A percentile compares a stretch with the other conserved stretches of the same genome.
These are phyloP conservation scores for Seladonia tumulorum DNA, from an alignment of 2,888 invertebrate genomes.

Conservation along the genomic window DNA sequence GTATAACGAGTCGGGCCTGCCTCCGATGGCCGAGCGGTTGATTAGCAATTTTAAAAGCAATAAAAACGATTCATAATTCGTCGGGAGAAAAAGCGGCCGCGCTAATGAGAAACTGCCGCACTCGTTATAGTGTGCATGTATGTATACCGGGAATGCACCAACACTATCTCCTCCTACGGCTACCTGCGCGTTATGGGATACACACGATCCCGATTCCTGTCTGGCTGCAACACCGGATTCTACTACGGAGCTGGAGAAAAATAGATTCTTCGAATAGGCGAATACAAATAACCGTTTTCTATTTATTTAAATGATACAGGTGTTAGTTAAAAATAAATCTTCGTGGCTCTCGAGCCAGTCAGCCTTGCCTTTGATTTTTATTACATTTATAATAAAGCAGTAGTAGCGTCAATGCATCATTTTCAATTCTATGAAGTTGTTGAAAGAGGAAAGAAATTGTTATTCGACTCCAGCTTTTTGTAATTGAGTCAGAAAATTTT, in stretches of 20 bases:
- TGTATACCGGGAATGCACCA: background rate
- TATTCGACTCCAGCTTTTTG: no score
- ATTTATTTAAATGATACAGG: no score
- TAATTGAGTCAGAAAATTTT: no score
- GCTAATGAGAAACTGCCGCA: slow-evolving; percentile 79
- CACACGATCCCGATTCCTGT: slow-evolving; percentile 21
- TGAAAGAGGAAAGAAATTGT: no score
- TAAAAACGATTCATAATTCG: slow-evolving; percentile 80
- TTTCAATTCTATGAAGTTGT: no score
- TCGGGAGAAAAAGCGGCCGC: slow-evolving; percentile 74
- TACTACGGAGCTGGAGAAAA: background rate
- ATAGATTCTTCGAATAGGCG: background rate
- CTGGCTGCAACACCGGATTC: slow-evolving; percentile 22
- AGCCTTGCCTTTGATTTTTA: no score
- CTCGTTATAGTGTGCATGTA: slow-evolving; percentile 64
- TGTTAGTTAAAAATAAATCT: no score
- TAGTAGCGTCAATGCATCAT: no score
- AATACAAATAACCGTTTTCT: no score
- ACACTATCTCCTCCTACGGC: background rate
- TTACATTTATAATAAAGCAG: no score
- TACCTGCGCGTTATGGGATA: slow-evolving; percentile 62
- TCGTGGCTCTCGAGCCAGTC: no score
- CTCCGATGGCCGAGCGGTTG: slow-evolving; percentile 70
- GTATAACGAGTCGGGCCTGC: slow-evolving; percentile 67
- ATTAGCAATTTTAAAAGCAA: slow-evolving; percentile 80